Base-by-base conservation (phyloP, 2,888 invertebrate genomes). In the Ectemnius lituratus region DNA sequence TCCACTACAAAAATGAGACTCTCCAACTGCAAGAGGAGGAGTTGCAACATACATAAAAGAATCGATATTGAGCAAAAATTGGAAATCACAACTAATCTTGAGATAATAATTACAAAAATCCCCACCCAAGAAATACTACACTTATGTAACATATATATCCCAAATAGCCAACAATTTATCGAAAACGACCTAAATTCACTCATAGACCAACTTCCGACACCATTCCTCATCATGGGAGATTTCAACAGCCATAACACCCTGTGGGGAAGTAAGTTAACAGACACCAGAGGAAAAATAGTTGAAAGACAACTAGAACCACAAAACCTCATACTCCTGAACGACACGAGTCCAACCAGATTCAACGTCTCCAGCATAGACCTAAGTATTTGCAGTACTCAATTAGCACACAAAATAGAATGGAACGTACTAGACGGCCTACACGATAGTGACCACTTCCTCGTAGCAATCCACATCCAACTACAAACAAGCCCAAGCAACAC, bases 171-270 rank as follows among this genome's bases (percentile, higher is more conserved):
- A 20, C 20, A 20, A 20, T 2, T 20, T 20, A 1, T 2, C 20
- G 20, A 20, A 20, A 20, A 20, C 20, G 20, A 20, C 2, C 20
- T 20, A 20, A 20, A 20, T 20, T 20, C 20, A 20, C 20, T 20
- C 20, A 20, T 20, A 20, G 1, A 20, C 20, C 75, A 83, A 68
- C 58, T 85, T 16, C 81, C 81, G 2, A 64, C 69, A 62, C 80
- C 81, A 1, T 74, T 75, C 8, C 62, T 86, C 4, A 18, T 84
- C 1, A 2, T 80, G 0, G 84, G 83, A 6, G 82, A 84, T 64
- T 81, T 85, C n/a, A 85, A 84, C 28, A 67, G 70, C 18, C 79
- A 84, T 20, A 77, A 75, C n/a, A 52, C 28, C 0, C 11, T 67
- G 0, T 81, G 80, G 77, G 80, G 79, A 20, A 83, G 77, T 0